Conservation (phyloP, 2,888 invertebrate species). For the Coelopa pilipes region DNA sequence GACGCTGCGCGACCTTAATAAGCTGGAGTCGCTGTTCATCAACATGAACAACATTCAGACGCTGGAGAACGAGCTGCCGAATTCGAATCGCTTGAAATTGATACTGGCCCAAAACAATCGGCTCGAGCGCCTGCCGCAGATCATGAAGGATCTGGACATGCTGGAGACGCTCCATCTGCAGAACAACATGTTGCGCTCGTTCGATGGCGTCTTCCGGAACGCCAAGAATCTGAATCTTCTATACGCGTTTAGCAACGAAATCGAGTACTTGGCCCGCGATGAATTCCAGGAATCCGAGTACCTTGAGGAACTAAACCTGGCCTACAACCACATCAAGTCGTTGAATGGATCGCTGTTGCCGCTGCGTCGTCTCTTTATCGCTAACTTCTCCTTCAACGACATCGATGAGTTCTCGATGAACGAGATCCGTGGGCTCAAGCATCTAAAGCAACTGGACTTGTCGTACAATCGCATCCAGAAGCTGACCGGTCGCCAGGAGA, state of each 20-base stretch:
- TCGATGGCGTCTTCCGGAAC: constrained; percentile 79
- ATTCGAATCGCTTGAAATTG: constrained; percentile 72
- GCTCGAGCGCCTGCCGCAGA: constrained; percentile 76
- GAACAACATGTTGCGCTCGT: constrained; percentile 76
- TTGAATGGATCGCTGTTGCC: constrained; percentile 80
- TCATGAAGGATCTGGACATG: constrained; percentile 75
- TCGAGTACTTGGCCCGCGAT: constrained; percentile 79
- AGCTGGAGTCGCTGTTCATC: constrained; percentile 81
- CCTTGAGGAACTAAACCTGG: constrained; percentile 77
- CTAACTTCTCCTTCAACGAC: constrained; percentile 81
- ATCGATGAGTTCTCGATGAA: constrained; percentile 82
- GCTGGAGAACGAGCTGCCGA: constrained; percentile 81
- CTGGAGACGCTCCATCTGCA: constrained; percentile 79
- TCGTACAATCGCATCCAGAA: constrained; percentile 80
- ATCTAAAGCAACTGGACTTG: constrained; percentile 78
- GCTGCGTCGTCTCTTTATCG: constrained; percentile 74
- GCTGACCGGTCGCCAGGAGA: constrained; percentile 76
- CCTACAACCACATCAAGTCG: constrained; percentile 77
- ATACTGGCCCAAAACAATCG: constrained; percentile 81
- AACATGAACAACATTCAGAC: constrained; percentile 80
- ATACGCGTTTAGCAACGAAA: constrained; percentile 78
- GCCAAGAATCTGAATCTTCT: constrained; percentile 75
- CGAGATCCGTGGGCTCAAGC: constrained; percentile 79
- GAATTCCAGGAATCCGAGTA: constrained; percentile 79
- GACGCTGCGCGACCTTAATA: constrained; percentile 78